These are phyloP conservation scores for Onychomys leucogaster DNA, from an alignment of 2,797 vertebrate genomes.

Conservation along the genomic window DNA sequence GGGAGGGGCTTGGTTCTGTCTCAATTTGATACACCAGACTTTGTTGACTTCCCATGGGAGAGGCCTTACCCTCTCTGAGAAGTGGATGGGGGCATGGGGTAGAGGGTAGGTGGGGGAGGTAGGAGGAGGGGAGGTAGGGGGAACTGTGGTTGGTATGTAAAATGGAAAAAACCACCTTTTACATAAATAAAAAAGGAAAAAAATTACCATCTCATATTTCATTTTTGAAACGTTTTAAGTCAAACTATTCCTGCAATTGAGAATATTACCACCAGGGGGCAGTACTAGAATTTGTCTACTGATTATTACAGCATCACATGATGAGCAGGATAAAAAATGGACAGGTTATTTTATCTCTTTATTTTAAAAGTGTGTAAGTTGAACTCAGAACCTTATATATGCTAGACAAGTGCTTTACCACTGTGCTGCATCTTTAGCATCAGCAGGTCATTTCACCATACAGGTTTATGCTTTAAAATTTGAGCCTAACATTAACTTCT, in stretches of 20 bases:
- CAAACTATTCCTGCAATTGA: not conserved
- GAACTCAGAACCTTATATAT: not conserved
- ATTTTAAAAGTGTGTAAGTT: not conserved
- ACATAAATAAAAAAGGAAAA: too few species aligned
- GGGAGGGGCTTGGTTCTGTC: too few species aligned
- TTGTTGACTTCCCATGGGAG: too few species aligned
- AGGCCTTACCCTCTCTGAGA: too few species aligned
- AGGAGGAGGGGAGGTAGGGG: too few species aligned
- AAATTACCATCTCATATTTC: not conserved
- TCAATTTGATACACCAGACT: too few species aligned
- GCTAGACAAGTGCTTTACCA: not conserved
- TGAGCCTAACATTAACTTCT: not conserved
- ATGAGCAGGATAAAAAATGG: not conserved
- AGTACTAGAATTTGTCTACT: not conserved
- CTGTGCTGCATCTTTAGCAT: not conserved
- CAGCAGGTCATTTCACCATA: not conserved
- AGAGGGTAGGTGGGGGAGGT: too few species aligned
- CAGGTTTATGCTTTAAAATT: not conserved
- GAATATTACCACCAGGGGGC: not conserved
- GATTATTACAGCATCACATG: accelerated
- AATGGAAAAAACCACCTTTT: too few species aligned
- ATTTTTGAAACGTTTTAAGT: not conserved
- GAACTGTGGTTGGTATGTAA: too few species aligned
- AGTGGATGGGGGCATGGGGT: too few species aligned
- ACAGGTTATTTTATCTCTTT: not conserved